A percentile compares a stretch with the other conserved stretches of the same genome.
Conservation (phyloP, 2,797 vertebrate species). For the Catostomus latipinnis region DNA sequence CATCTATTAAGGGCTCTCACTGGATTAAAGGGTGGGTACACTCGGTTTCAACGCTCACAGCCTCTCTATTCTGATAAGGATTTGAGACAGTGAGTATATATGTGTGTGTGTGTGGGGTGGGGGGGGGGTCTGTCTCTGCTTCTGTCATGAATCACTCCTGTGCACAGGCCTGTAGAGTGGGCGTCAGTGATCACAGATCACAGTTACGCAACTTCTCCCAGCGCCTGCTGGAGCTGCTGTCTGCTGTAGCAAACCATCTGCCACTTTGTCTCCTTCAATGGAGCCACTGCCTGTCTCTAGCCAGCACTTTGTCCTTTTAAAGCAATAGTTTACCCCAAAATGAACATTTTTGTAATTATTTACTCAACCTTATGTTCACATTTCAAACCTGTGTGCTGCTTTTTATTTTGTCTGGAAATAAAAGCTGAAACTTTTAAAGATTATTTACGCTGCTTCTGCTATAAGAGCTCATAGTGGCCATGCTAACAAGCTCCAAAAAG, state of each 20-base stretch:
- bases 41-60: slow-evolving; percentile 3
- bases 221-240: slow-evolving; percentile 74
- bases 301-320: neutral
- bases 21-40: slow-evolving; percentile 9
- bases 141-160: slow-evolving; percentile 71
- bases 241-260: slow-evolving; percentile 79
- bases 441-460: too few relatives aligned
- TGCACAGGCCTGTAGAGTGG: slow-evolving; percentile 71
- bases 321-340: neutral
- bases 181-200: slow-evolving; percentile 70
- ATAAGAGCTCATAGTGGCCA: neutral
- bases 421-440: neutral
- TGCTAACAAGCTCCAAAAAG: neutral
- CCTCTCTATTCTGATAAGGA: slow-evolving; percentile 8
- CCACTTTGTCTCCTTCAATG: slow-evolving; percentile 64
- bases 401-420: neutral
- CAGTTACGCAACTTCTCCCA: slow-evolving; percentile 72
- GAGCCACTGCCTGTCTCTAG: slow-evolving; percentile 36
- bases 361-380: neutral
- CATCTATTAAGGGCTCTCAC: slow-evolving; percentile 25
- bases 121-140: slow-evolving; percentile 40
- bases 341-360: slow-evolving; percentile 5
- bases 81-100: slow-evolving; percentile 2
- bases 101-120: neutral
- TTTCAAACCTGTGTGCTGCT: neutral